A percentile compares a stretch with the other conserved stretches of the same genome.
Evolutionary conservation across 2,888 invertebrate genomes (phyloP).

Genomic region (Oeneis ivallda): DNA sequence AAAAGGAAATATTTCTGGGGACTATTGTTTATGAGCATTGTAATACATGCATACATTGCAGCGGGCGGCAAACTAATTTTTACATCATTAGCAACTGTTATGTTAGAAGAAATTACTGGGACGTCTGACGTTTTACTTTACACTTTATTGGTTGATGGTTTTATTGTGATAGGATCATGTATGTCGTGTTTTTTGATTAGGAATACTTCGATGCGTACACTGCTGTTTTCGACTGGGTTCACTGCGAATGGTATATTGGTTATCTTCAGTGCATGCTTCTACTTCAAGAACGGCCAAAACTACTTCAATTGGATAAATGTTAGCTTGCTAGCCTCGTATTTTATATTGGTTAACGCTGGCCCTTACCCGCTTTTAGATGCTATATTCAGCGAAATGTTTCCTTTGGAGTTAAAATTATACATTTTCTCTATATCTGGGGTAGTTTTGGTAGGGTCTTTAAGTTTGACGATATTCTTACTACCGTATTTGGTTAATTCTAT

Average conservation of each 20-base stretch:
- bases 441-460: conserved; percentile 1
- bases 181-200: conserved; percentile 22
- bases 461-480: conserved; percentile 13
- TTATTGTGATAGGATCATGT: conserved; percentile 14
- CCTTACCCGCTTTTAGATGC: conserved; percentile 25
- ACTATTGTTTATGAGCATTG: conserved; percentile 23
- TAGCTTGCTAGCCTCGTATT: conserved; percentile 10
- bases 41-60: conserved; percentile 32
- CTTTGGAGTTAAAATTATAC: conserved; percentile 23
- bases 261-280: conserved; percentile 13
- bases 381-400: conserved; percentile 27
- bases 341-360: conserved; percentile 18
- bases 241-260: conserved; percentile 15
- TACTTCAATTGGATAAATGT: conserved; percentile 24
- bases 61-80: conserved; percentile 37
- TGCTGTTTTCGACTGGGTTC: conserved; percentile 21
- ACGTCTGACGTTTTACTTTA: conserved; percentile 11
- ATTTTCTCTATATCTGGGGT: conserved; percentile 16
- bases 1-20: conserved; percentile 36
- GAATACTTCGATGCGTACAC: conserved; percentile 13
- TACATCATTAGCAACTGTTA: conserved; percentile 32
- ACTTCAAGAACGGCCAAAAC: conserved; percentile 1
- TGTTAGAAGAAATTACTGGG: conserved; percentile 22
- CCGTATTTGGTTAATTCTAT: conserved; percentile 4
- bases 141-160: conserved; percentile 20